These are phyloP conservation scores for Nyleta sp. DNA, from an alignment of 2,888 invertebrate species.

Conservation along the genomic window DNA sequence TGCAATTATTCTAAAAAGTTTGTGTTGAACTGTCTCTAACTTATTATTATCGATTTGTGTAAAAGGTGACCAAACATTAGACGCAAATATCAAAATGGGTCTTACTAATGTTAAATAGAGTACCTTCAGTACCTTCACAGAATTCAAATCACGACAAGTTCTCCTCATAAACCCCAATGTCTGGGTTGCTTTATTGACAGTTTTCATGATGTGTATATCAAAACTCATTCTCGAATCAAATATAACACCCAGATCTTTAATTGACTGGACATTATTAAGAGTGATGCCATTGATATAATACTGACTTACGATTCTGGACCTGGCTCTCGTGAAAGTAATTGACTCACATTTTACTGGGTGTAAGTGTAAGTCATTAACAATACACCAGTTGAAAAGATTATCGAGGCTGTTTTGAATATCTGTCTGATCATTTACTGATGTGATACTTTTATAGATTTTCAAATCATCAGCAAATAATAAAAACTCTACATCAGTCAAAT, in stretches of 20 bases:
- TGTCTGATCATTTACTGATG: not conserved
- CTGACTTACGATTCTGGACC: no score
- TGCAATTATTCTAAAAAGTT: conserved; percentile 7
- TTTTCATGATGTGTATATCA: not conserved
- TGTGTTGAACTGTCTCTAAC: conserved; percentile 4
- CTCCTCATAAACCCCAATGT: conserved; percentile 10
- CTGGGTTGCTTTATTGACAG: not conserved
- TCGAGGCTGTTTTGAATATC: not conserved
- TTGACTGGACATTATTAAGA: conserved; percentile 1
- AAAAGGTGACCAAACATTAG: not conserved
- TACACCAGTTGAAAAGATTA: conserved; percentile 1
- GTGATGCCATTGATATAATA: not conserved
- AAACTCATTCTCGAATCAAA: conserved; percentile 15
- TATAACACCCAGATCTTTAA: conserved; percentile 6
- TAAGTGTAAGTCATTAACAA: not conserved
- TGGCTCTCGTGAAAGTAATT: conserved; percentile 2
- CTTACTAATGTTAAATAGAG: conserved; percentile 3
- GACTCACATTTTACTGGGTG: conserved; percentile 5
- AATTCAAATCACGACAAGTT: not conserved
- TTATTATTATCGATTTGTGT: not conserved
- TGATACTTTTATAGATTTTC: conserved; percentile 4
- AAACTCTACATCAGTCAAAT: not conserved
- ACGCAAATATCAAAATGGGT: not conserved
- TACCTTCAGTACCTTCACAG: not conserved
- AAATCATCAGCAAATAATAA: conserved; percentile 21